Conservation (phyloP, 2,113 vertebrate species). For the Pionites leucogaster region DNA sequence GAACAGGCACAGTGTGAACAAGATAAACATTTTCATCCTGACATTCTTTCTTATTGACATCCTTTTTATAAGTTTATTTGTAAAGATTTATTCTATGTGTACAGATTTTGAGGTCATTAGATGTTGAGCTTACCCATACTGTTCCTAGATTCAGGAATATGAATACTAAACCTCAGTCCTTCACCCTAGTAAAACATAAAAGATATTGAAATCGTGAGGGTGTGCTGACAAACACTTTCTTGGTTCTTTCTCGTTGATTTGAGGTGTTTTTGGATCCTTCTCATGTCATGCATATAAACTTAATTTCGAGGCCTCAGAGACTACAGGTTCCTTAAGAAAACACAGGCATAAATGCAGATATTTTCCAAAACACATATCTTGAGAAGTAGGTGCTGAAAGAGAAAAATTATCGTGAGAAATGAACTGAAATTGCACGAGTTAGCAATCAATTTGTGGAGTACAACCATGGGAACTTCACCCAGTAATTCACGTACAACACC, state of each 20-base stretch:
- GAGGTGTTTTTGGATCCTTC: accelerated
- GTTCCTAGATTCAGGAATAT: neutral
- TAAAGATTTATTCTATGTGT: neutral
- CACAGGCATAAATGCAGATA: neutral
- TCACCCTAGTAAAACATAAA: neutral
- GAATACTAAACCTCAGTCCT: neutral
- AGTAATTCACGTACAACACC: conserved; percentile 5
- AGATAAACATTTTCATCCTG: neutral
- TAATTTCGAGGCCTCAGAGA: neutral
- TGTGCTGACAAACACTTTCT: neutral
- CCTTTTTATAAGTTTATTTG: neutral
- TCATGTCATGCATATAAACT: neutral
- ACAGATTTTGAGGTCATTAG: neutral
- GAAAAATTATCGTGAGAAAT: neutral
- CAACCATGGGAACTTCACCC: neutral
- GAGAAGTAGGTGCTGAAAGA: neutral
- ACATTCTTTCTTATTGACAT: accelerated
- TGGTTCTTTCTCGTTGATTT: neutral
- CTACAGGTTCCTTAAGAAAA: neutral
- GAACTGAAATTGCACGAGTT: neutral
- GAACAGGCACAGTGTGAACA: neutral
- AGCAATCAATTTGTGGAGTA: neutral
- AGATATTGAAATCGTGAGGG: neutral
- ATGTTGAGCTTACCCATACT: neutral
- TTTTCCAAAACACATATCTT: neutral